These are phyloP conservation scores for Geodia barretti DNA, from an alignment of 37 sponge, comb jelly and placozoan genomes.

Conservation along the genomic window DNA sequence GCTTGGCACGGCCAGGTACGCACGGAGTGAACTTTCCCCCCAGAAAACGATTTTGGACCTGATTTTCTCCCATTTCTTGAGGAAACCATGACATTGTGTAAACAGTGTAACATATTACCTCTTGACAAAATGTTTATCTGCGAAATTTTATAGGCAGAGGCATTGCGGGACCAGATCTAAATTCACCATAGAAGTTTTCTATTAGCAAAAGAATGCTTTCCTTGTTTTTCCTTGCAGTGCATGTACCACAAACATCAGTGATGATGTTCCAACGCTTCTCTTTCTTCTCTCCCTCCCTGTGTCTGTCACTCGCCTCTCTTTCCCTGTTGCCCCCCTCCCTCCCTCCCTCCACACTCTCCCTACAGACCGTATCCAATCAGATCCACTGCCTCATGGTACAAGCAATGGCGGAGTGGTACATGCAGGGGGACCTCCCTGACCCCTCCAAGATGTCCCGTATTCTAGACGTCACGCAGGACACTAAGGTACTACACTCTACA, in stretches of 20 bases:
- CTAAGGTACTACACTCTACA: constrained; percentile 69
- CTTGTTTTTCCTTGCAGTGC: too few relatives aligned
- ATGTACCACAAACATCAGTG: too few relatives aligned
- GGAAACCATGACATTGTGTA: too few relatives aligned
- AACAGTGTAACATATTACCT: too few relatives aligned
- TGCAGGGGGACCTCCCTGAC: constrained; percentile 69
- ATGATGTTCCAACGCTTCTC: background rate
- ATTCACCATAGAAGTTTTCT: too few relatives aligned
- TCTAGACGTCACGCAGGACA: constrained; percentile 94
- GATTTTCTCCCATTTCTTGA: too few relatives aligned
- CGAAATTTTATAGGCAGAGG: too few relatives aligned
- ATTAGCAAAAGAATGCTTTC: too few relatives aligned
- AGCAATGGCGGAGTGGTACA: constrained; percentile 95
- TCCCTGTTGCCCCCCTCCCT: constrained; percentile 10
- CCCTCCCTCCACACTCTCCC: background rate
- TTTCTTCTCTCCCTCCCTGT: background rate
- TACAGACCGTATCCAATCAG: constrained; percentile 35
- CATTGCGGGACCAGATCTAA: too few relatives aligned
- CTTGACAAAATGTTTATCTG: too few relatives aligned
- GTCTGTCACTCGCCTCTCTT: background rate
- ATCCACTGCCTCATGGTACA: constrained; percentile 66
- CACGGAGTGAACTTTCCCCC: too few relatives aligned
- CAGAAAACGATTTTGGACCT: too few relatives aligned
- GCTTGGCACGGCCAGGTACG: constrained; percentile 83
- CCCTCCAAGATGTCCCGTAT: constrained; percentile 81